Conservation (phyloP, 1,140 invertebrate genomes). For the Gryllus bimaculatus region DNA sequence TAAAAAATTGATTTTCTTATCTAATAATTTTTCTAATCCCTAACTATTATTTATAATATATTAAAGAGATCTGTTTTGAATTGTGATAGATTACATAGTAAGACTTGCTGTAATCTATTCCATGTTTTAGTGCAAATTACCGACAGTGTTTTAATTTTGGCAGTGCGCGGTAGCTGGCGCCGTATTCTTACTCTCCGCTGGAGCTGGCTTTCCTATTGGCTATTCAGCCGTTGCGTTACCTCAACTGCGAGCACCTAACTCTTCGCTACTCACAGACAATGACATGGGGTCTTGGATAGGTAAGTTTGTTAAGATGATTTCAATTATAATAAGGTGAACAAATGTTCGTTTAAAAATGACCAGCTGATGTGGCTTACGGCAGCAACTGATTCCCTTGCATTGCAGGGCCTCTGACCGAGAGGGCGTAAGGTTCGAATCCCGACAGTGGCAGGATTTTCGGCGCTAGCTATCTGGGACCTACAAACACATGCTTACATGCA, state of each 20-base stretch:
- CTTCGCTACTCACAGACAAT: conserved; percentile 14
- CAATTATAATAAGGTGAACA: not conserved
- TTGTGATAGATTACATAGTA: no score
- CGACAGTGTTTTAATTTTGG: not conserved
- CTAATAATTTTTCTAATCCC: no score
- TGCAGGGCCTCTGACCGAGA: not conserved
- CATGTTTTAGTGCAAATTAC: not conserved
- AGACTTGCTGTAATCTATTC: no score
- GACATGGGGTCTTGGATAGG: conserved; percentile 21
- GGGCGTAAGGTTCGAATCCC: no score
- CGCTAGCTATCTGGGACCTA: no score
- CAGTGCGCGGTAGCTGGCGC: conserved; percentile 13
- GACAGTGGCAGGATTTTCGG: no score
- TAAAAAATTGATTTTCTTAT: no score
- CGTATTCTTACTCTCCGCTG: conserved; percentile 16
- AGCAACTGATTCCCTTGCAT: not conserved
- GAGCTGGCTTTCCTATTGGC: conserved; percentile 19
- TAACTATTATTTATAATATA: no score
- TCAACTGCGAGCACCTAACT: conserved; percentile 13
- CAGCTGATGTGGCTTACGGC: not conserved
- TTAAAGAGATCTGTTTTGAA: no score
- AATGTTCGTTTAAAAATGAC: not conserved
- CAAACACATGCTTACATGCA: no score
- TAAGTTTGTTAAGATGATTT: not conserved
- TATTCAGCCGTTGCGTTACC: conserved; percentile 18